phyloP scores from a whole-genome alignment of 1,140 invertebrate species.

The Hylaeus anthracinus region DNA sequence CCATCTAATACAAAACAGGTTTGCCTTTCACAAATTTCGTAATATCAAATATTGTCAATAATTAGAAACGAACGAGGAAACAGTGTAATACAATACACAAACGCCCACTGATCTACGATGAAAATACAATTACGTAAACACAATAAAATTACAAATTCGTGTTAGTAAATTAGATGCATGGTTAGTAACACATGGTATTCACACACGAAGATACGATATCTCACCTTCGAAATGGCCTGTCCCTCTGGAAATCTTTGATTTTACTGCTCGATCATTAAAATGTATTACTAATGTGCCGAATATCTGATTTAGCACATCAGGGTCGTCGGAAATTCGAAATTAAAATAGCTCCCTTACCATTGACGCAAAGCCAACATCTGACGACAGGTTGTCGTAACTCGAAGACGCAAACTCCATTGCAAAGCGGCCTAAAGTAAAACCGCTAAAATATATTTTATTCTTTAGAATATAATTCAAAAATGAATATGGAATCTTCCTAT shows the following conservation, averaged over 20 bases:
- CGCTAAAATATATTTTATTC: background rate
- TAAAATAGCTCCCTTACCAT: constrained; percentile 56
- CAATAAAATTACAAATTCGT: background rate
- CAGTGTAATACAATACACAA: background rate
- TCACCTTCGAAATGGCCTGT: constrained; percentile 50
- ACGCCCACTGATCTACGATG: background rate
- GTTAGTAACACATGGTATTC: constrained; percentile 43
- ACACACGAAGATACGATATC: background rate
- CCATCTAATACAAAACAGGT: constrained; percentile 62
- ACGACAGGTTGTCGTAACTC: constrained; percentile 45
- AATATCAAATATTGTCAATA: background rate
- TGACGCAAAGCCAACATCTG: constrained; percentile 38
- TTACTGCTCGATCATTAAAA: background rate
- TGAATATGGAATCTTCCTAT: background rate
- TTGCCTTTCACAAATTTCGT: constrained; percentile 10
- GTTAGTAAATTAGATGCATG: background rate
- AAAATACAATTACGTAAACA: background rate
- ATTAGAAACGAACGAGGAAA: background rate
- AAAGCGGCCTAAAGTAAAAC: constrained; percentile 27
- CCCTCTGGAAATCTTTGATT: background rate
- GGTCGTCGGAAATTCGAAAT: constrained; percentile 54
- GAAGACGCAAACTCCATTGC: constrained; percentile 20
- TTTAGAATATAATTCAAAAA: background rate
- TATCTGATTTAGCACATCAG: constrained; percentile 39
- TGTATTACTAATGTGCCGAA: constrained; percentile 12